phyloP scores from a whole-genome alignment of 2,888 invertebrate genomes.

The Mythimna impura region DNA sequence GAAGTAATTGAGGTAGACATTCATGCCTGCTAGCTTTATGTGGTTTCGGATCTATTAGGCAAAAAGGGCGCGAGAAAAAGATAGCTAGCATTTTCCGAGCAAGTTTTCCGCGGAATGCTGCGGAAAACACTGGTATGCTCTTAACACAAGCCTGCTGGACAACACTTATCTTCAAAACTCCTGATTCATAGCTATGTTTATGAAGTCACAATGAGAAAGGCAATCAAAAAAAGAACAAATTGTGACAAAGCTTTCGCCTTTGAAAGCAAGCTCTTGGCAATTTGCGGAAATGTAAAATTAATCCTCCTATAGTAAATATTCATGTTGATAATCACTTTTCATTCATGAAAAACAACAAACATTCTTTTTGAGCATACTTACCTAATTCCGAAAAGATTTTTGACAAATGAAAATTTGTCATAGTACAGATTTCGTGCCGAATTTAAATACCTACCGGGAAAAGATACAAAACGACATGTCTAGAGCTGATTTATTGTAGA shows the following conservation, averaged over 20 bases:
- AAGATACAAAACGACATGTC: not conserved
- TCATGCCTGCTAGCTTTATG: not conserved
- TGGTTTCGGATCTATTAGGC: not conserved
- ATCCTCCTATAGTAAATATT: too few species aligned
- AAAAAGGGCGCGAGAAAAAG: too few species aligned
- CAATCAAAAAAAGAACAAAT: not conserved
- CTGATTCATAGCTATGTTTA: too few species aligned
- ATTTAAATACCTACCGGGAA: not conserved
- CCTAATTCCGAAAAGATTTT: not conserved
- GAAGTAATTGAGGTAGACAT: not conserved
- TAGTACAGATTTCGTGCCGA: not conserved
- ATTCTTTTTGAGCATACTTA: not conserved
- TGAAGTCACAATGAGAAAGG: not conserved
- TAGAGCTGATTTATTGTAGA: constrained; percentile 2
- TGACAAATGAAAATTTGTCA: not conserved
- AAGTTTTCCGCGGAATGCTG: too few species aligned
- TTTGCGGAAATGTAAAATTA: not conserved
- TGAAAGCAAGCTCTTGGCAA: not conserved
- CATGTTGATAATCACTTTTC: not conserved
- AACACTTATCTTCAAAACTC: too few species aligned
- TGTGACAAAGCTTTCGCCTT: not conserved
- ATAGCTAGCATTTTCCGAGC: too few species aligned
- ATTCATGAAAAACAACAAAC: not conserved
- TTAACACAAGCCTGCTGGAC: too few species aligned
- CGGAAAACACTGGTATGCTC: too few species aligned